Conservation (phyloP, 2,797 vertebrate genomes). For the Threskiornis aethiopicus region DNA sequence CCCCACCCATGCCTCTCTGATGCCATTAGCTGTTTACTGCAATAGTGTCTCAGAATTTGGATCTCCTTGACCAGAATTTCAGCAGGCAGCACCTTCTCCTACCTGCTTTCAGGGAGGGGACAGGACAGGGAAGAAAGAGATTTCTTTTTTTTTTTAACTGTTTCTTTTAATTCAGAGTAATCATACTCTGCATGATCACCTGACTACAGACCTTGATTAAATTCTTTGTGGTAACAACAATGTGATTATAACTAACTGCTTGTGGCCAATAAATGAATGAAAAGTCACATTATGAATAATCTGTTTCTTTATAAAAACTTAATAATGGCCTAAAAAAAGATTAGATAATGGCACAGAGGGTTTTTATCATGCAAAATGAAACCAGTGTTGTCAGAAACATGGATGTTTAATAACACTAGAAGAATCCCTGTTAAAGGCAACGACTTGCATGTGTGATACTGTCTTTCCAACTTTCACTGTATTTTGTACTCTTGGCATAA, state of each 20-base stretch:
- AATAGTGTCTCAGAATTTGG: background rate
- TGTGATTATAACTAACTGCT: conserved; percentile 43
- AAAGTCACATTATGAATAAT: background rate
- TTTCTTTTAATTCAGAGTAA: background rate
- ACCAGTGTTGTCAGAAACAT: background rate
- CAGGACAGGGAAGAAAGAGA: background rate
- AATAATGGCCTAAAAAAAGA: conserved; percentile 39
- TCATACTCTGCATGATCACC: background rate
- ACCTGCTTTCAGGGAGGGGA: background rate
- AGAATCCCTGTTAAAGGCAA: conserved; percentile 49
- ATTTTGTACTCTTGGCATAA: conserved; percentile 55
- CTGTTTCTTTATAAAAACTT: conserved; percentile 25
- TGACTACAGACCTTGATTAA: conserved; percentile 25
- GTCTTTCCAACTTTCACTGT: conserved; percentile 37
- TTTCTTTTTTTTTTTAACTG: background rate
- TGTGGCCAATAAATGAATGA: background rate
- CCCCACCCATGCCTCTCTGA: background rate
- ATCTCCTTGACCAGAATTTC: background rate
- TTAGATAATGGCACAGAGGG: conserved; percentile 5
- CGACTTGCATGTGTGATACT: background rate
- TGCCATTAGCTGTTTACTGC: background rate
- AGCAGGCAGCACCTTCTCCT: background rate
- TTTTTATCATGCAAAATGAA: conserved; percentile 60
- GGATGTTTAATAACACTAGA: conserved; percentile 52
- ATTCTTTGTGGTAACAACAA: conserved; percentile 38